Base-by-base conservation (phyloP, 2,797 vertebrate genomes). In the Enteromius thamalakanensis region DNA sequence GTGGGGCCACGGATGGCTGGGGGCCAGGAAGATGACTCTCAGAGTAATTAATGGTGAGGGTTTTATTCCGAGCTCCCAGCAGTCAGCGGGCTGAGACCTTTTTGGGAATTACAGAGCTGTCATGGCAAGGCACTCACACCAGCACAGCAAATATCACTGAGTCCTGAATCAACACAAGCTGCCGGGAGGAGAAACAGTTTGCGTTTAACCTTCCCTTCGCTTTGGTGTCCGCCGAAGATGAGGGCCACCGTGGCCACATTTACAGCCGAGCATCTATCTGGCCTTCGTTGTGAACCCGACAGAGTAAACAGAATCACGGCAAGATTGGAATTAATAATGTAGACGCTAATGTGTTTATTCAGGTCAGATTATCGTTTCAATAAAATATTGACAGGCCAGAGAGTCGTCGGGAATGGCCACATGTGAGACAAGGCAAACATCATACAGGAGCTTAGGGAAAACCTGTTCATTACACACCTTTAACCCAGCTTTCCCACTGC, bases 281-380 rank as follows among this genome's bases (percentile, higher is more conserved):
- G 92, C 90, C 91, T 88, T 85, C 34, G 82, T 87, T 87, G 80
- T 86, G 68, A 84, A 85, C 45, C 64, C 69, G 29, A 76, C 79
- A 79, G 86, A 85, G 89, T 90, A 92, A 91, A 93, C 90, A 90
- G 69, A 89, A 88, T 91, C 84, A 72, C 53, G 60, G 86, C 86
- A 15, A 92, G 91, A 93, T 92, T 91, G 91, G 89, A 93, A 93
- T 93, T 90, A 93, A 93, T 93, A 94, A 94, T 94, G 92, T 90
- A 92, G 86, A 89, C 86, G 86, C 80, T 93, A 91, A 93, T 91
- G 87, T 93, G 90, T 93, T 90, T 90, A 90, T 91, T 91, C 87
- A 89, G 85, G 90, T 89, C 88, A 85, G 88, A 92, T 92, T 89
- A 92, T 86, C 62, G 85, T 88, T 92, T 93, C 87, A 92, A 92